phyloP scores from a whole-genome alignment of 2,888 invertebrate genomes.

The Elmis aenea region DNA sequence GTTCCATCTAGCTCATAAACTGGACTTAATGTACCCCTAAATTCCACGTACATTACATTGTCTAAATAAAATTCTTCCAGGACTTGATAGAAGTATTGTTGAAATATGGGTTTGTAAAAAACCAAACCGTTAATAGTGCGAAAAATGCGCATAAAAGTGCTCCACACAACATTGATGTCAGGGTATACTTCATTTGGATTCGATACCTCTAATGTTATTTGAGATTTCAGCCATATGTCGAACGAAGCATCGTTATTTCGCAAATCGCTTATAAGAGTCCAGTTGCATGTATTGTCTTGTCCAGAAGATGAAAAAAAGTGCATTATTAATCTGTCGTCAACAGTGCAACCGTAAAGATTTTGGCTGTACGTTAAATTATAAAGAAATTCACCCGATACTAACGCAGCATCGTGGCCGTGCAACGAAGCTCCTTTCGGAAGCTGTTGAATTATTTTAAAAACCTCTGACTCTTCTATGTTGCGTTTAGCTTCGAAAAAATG shows the following conservation, averaged over 20 bases:
- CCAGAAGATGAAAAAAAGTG: constrained; percentile 33
- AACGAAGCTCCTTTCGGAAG: constrained; percentile 73
- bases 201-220: constrained; percentile 54
- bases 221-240: constrained; percentile 44
- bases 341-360: constrained; percentile 52
- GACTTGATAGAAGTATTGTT: constrained; percentile 60
- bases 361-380: constrained; percentile 56
- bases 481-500: constrained; percentile 61
- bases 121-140: constrained; percentile 50
- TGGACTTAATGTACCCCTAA: constrained; percentile 58
- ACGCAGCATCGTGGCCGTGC: constrained; percentile 63
- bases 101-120: constrained; percentile 60
- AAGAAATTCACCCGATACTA: constrained; percentile 56
- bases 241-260: constrained; percentile 28
- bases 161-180: constrained; percentile 57
- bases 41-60: constrained; percentile 65
- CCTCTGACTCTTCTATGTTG: constrained; percentile 56
- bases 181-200: constrained; percentile 50
- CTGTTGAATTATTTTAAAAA: constrained; percentile 59
- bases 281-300: constrained; percentile 32
- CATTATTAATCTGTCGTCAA: constrained; percentile 26
- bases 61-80: constrained; percentile 59
- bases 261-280: constrained; percentile 48
- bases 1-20: constrained; percentile 60
- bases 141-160: constrained; percentile 54